Conservation (phyloP, 35 echinoderm and acorn worm genomes). For the Patiria miniata region DNA sequence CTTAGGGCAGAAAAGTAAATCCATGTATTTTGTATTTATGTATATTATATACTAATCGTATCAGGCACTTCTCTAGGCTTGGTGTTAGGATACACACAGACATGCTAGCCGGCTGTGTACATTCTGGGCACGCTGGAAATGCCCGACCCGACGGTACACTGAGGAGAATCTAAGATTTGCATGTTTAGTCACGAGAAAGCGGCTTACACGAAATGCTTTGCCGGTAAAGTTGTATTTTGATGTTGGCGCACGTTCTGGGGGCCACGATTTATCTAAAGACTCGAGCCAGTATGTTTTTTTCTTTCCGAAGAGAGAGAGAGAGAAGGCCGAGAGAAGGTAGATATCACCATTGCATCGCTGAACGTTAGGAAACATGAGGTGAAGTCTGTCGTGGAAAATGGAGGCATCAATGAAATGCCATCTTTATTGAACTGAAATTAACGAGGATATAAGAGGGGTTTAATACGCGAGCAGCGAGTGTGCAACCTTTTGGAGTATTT, state of each 20-base stretch:
- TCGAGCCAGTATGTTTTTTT: neutral
- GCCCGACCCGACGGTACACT: neutral
- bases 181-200: conserved; percentile 26
- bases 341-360: conserved; percentile 11
- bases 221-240: conserved; percentile 21
- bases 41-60: conserved; percentile 17
- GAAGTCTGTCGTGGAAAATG: too few species aligned
- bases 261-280: conserved; percentile 20
- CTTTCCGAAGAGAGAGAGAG: neutral
- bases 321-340: neutral
- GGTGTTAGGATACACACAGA: too few species aligned
- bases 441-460: too few species aligned
- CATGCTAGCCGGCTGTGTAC: neutral
- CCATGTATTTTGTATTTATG: conserved; percentile 23
- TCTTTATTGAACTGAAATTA: too few species aligned
- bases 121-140: neutral
- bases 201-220: conserved; percentile 22
- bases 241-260: conserved; percentile 14
- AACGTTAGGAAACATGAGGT: neutral
- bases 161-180: conserved; percentile 22
- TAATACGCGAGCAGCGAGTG: too few species aligned
- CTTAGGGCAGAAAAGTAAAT: conserved; percentile 22
- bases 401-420: too few species aligned
- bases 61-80: conserved; percentile 6
- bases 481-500: too few species aligned